phyloP scores from a whole-genome alignment of 2,888 invertebrate genomes.

The Anthoptus insignis region DNA sequence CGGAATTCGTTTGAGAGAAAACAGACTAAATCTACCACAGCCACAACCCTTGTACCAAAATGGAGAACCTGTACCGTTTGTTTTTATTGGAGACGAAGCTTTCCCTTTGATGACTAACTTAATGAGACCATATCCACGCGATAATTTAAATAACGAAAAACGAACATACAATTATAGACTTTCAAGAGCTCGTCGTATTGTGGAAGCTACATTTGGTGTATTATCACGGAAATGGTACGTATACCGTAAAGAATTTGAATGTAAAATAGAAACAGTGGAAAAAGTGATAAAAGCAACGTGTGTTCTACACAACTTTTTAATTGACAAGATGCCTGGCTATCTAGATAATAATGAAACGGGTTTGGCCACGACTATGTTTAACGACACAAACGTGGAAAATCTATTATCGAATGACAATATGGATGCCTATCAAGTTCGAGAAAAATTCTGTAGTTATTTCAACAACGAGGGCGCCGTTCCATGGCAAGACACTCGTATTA shows the following conservation, averaged over 20 bases:
- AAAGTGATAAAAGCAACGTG: slow-evolving; percentile 36
- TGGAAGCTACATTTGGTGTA: slow-evolving; percentile 51
- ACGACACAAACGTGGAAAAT: too few species aligned
- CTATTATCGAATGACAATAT: too few species aligned
- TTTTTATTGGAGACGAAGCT: slow-evolving; percentile 45
- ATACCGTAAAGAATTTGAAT: slow-evolving; percentile 38
- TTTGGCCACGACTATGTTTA: too few species aligned
- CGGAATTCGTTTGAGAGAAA: slow-evolving; percentile 43
- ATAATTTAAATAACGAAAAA: slow-evolving; percentile 12
- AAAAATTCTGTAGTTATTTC: too few species aligned
- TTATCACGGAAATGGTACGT: slow-evolving; percentile 47
- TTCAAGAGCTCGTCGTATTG: slow-evolving; percentile 39
- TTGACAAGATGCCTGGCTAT: too few species aligned
- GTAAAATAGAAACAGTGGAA: slow-evolving; percentile 36
- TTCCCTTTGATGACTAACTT: slow-evolving; percentile 47
- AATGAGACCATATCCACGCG: slow-evolving; percentile 50
- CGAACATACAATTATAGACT: slow-evolving; percentile 3
- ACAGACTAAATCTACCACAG: slow-evolving; percentile 43
- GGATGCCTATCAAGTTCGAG: too few species aligned
- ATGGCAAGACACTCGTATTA: too few species aligned
- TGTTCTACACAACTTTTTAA: slow-evolving; percentile 37
- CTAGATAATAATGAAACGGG: too few species aligned
- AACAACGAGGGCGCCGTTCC: too few species aligned
- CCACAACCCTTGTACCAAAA: slow-evolving; percentile 35
- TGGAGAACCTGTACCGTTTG: slow-evolving; percentile 46